Evolutionary conservation across 2,888 invertebrate genomes (phyloP), one percentile per base, ranked within the genome.

Genomic region (Tachina grossa): DNA sequence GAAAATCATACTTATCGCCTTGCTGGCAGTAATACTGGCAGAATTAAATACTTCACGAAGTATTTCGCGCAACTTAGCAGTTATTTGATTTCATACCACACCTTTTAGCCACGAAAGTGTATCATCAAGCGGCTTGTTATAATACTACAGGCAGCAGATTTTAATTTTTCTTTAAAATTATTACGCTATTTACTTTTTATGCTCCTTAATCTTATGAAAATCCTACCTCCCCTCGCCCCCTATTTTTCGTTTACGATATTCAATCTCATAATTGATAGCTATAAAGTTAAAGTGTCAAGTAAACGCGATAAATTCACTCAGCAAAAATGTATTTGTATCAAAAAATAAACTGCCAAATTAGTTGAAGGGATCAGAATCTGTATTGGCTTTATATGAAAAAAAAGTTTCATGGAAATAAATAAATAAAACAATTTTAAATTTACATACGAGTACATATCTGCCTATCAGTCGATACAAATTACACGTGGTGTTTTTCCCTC

Each of bases 401-500:
- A 65, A 43, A 39, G 19, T 2, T 22, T n/a, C 11, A 1, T 3
- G 14, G 31, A 45, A 47, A 45, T 9, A 22, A 45, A 63, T 11
- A 55, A 53, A 69, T n/a, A 5, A 11, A 16, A 69, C 47, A 13
- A 45, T 41, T 69, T 66, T 13, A 43, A 22, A 49, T 53, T 68
- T 57, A 10, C 45, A 31, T 31, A 31, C 2, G 31, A 31, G 6
- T 31, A 0, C 6, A 53, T 75, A 59, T 16, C 49, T 66, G 22
- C 45, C 51, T 68, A 41, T 55, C 45, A 68, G 49, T 76, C 74
- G 61, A 68, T 68, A 63, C 47, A 63, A 82, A 81, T 68, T 61
- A 63, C 68, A 16, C 61, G n/a, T 63, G 55, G 69, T 61, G 16
- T 66, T 22, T 51, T 55, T 66, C 45, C 45, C 61, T 19, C 2